Evolutionary conservation across 2,797 vertebrate species (phyloP).

Genomic region (Tolypeutes matacus): DNA sequence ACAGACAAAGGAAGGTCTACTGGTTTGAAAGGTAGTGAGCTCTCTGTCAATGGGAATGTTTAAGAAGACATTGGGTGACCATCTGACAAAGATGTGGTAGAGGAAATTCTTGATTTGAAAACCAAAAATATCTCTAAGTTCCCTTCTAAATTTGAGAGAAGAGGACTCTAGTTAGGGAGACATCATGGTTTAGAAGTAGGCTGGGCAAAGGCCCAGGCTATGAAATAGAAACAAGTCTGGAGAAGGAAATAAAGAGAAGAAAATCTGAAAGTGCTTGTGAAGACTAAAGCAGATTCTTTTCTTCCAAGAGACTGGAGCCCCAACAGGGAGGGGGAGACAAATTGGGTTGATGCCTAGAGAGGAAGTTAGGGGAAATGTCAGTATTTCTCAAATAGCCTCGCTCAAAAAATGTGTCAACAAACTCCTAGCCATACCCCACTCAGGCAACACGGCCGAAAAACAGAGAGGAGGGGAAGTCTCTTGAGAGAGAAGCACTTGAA

Average conservation of each 20-base stretch:
- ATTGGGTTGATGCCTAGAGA: slow-evolving; percentile 77
- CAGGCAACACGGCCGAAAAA: slow-evolving; percentile 60
- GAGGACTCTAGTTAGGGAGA: slow-evolving; percentile 55
- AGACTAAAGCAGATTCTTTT: slow-evolving; percentile 64
- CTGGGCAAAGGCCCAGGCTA: slow-evolving; percentile 62
- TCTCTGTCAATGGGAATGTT: slow-evolving; percentile 20
- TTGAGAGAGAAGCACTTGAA: slow-evolving; percentile 69
- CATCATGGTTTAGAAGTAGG: slow-evolving; percentile 30
- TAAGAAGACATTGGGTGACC: slow-evolving; percentile 31
- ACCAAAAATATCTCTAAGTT: slow-evolving; percentile 21
- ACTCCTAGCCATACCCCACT: slow-evolving; percentile 72
- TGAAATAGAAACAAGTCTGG: slow-evolving; percentile 63
- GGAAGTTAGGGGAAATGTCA: slow-evolving; percentile 81
- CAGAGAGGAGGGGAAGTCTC: slow-evolving; percentile 60
- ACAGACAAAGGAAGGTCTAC: not conserved
- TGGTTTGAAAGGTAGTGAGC: not conserved
- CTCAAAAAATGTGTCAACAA: slow-evolving; percentile 79
- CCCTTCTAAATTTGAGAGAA: slow-evolving; percentile 46
- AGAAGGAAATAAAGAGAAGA: slow-evolving; percentile 66
- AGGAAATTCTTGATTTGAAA: slow-evolving; percentile 38
- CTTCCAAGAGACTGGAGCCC: slow-evolving; percentile 67
- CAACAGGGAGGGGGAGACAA: slow-evolving; percentile 64
- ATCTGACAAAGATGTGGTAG: not conserved
- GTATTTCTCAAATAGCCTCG: slow-evolving; percentile 78
- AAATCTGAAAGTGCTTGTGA: slow-evolving; percentile 63